Base-by-base conservation (phyloP, 2,888 invertebrate genomes). In the Brassicogethes aeneus region DNA sequence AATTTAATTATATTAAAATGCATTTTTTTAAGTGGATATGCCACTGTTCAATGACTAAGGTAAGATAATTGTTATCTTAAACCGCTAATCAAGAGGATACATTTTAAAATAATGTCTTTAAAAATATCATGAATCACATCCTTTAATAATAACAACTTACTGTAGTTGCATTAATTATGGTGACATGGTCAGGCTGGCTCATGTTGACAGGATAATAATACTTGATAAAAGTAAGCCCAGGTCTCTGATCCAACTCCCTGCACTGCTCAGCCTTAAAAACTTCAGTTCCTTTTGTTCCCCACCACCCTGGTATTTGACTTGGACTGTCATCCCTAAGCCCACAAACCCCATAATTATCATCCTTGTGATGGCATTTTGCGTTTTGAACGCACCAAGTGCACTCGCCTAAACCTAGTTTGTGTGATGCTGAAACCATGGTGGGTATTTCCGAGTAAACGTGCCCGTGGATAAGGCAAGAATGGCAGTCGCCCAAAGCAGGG, bases 381-480 rank as follows among this genome's bases (percentile, higher is more conserved):
- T 90, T 90, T 62, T 93, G 91, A 2, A 94, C 92, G 63, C 93
- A 94, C 93, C 94, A 94, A 32, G 83, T 84, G 60, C 90, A 91
- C 52, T 87, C 85, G 39, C 83, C 82, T 2, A 88, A 68, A 15
- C 85, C 82, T 39, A 88, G 65, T 59, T 87, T 85, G 51, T 82
- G 80, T 38, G 87, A 85, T 35, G 87, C 84, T 1, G 82, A 80
- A 1, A 73, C 70, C 40, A 75, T 58, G 0, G 57, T 50, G 36
- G 51, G 52, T 15, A 50, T 48, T 12, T 47, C 50, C n/a, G 51
- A 50, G 10, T 74, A 69, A n/a, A 77, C 69, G 51, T 74, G 81
- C 15, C 85, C 83, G 54, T 89, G 87, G 42, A 89, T 85, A 45
- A 92, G 73, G 65, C 95, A 95, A 0, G 93, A 84, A 58, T 89